A percentile compares a stretch with the other conserved stretches of the same genome.
These are phyloP conservation scores for Drosophila equinoxialis DNA, from an alignment of 1,140 invertebrate genomes.

Conservation along the genomic window DNA sequence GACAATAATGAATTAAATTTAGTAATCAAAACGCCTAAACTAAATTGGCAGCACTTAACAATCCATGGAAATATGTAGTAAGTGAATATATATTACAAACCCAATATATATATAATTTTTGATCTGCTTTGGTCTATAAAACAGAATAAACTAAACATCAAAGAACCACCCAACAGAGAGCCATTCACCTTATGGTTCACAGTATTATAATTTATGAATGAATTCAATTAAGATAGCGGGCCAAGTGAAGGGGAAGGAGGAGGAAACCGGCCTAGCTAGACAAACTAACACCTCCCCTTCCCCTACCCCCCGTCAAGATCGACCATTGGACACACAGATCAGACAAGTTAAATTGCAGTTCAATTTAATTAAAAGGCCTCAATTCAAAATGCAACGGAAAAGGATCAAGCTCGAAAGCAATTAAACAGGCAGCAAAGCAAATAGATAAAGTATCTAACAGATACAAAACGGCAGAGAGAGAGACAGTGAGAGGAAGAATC, in stretches of 20 bases:
- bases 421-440: conserved; percentile 24
- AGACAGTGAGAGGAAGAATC: not conserved
- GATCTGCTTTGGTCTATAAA: not conserved
- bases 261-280: not conserved
- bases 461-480: not conserved
- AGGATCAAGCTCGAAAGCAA: conserved; percentile 19
- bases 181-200: conserved; percentile 33
- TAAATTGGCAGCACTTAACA: too few relatives aligned
- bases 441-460: not conserved
- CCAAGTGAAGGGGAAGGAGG: not conserved
- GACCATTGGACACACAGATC: conserved; percentile 20
- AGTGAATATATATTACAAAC: too few relatives aligned
- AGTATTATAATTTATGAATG: conserved; percentile 67
- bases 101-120: too few relatives aligned
- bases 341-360: conserved; percentile 53
- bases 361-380: conserved; percentile 61
- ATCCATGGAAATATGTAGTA: too few relatives aligned
- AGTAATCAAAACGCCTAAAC: too few relatives aligned
- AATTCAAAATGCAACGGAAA: conserved; percentile 54
- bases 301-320: not conserved
- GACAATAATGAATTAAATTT: too few relatives aligned
- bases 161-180: conserved; percentile 38
- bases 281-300: not conserved
- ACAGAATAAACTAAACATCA: conserved; percentile 24
- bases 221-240: conserved; percentile 72